A percentile compares a stretch with the other conserved stretches of the same genome.
These are phyloP conservation scores for Ecliptopera silaceata DNA, from an alignment of 2,888 invertebrate genomes.

Conservation along the genomic window DNA sequence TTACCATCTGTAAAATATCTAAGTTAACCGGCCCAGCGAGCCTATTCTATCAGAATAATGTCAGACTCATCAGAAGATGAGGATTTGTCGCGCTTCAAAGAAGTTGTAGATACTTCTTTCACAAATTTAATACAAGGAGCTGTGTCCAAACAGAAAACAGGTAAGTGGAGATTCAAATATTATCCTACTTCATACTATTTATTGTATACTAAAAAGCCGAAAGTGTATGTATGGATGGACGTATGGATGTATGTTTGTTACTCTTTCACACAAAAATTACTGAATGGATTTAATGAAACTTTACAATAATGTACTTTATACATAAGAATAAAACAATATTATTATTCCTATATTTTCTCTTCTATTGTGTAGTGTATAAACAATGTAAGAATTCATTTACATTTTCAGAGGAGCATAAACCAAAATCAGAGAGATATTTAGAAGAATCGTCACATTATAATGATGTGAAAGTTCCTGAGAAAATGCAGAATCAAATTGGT, in stretches of 20 bases:
- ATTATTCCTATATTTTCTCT: not conserved
- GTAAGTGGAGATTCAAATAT: no score
- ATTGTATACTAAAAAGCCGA: no score
- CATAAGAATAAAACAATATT: no score
- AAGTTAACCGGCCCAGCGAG: no score
- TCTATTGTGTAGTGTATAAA: not conserved
- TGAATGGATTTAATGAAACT: no score
- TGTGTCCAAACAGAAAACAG: constrained; percentile 40
- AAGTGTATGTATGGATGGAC: no score
- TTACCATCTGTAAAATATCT: no score
- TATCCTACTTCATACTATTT: no score
- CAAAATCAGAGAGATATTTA: constrained; percentile 66
- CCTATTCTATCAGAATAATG: constrained; percentile 47
- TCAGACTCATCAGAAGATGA: constrained; percentile 78
- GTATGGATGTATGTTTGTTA: no score
- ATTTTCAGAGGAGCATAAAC: constrained; percentile 26
- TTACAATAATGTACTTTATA: no score
- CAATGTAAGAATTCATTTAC: no score
- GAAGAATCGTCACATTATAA: constrained; percentile 77
- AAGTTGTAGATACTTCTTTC: constrained; percentile 78
- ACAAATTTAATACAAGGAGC: constrained; percentile 60
- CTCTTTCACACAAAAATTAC: no score
- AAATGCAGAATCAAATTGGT: constrained; percentile 77
- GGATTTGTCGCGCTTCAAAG: constrained; percentile 72
- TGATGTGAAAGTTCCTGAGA: constrained; percentile 78